A percentile compares a stretch with the other conserved stretches of the same genome.
Evolutionary conservation across 1,140 invertebrate genomes (phyloP).

Genomic region (Eueides isabella): DNA sequence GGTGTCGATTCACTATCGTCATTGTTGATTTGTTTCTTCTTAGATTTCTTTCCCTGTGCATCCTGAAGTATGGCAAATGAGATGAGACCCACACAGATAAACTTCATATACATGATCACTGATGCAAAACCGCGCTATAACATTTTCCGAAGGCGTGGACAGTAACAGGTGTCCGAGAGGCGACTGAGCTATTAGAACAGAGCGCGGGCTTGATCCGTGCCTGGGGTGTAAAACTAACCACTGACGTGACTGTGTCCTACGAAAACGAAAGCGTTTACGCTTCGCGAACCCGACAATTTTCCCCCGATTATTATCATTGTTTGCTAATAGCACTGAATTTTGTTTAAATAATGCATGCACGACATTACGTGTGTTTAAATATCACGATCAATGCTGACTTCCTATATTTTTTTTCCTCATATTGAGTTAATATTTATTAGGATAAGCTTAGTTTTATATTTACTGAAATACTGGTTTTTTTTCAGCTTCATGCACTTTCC

Average conservation of each 20-base stretch:
- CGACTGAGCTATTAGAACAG: conserved; percentile 58
- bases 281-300: conserved; percentile 64
- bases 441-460: no score
- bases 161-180: conserved; percentile 53
- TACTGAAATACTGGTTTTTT: no score
- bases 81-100: conserved; percentile 52
- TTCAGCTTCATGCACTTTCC: no score
- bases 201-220: conserved; percentile 28
- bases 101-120: conserved; percentile 64
- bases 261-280: conserved; percentile 79
- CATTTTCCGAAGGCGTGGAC: conserved; percentile 63
- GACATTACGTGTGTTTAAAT: conserved; percentile 39
- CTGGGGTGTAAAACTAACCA: conserved; percentile 46
- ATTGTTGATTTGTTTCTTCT: conserved; percentile 52
- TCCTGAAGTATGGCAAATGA: conserved; percentile 48
- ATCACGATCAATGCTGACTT: conserved; percentile 46
- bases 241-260: conserved; percentile 60
- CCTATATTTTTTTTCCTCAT: conserved; percentile 18
- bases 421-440: background rate
- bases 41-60: conserved; percentile 55
- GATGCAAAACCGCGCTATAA: conserved; percentile 32
- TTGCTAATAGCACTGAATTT: conserved; percentile 56
- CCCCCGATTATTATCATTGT: conserved; percentile 67
- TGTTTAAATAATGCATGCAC: conserved; percentile 64
- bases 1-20: conserved; percentile 56